Percentiles rank a stretch among this genome's conserved stretches.
These are phyloP conservation scores for Ceraclea dissimilis DNA, from an alignment of 2,888 invertebrate species.

Conservation along the genomic window DNA sequence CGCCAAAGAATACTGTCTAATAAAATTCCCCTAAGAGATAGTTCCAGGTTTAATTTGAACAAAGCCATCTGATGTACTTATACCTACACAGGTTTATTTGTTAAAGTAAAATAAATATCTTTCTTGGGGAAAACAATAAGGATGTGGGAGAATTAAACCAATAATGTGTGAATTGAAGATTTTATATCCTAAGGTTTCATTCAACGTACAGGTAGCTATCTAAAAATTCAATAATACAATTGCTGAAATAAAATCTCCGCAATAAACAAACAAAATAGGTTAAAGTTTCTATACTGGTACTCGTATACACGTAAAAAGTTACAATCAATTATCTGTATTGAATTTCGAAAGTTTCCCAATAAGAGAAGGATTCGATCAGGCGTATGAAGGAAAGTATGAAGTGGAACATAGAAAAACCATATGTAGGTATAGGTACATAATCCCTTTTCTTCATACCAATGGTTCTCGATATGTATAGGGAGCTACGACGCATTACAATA, in stretches of 20 bases:
- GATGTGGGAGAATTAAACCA: neutral
- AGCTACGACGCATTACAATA: too few species aligned
- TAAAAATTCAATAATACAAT: too few species aligned
- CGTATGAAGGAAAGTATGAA: neutral
- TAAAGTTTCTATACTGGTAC: neutral
- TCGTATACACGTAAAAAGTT: neutral
- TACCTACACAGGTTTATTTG: neutral
- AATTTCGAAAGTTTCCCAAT: conserved; percentile 1
- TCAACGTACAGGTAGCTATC: neutral
- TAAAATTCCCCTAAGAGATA: neutral
- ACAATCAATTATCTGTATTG: conserved; percentile 1
- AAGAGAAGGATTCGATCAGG: conserved; percentile 1
- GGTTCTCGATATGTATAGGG: too few species aligned
- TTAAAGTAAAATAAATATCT: conserved; percentile 2
- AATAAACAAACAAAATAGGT: neutral
- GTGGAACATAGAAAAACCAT: too few species aligned
- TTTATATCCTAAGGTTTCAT: neutral
- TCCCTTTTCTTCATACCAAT: too few species aligned
- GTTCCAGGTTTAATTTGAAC: neutral
- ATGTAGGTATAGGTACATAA: too few species aligned
- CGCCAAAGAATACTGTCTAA: too few species aligned
- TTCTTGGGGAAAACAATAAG: neutral
- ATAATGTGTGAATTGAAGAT: neutral
- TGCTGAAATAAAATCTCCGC: too few species aligned
- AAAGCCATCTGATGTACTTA: neutral